Evolutionary conservation across 2,888 invertebrate species (phyloP).

Genomic region (Torymus aiolomorphi): DNA sequence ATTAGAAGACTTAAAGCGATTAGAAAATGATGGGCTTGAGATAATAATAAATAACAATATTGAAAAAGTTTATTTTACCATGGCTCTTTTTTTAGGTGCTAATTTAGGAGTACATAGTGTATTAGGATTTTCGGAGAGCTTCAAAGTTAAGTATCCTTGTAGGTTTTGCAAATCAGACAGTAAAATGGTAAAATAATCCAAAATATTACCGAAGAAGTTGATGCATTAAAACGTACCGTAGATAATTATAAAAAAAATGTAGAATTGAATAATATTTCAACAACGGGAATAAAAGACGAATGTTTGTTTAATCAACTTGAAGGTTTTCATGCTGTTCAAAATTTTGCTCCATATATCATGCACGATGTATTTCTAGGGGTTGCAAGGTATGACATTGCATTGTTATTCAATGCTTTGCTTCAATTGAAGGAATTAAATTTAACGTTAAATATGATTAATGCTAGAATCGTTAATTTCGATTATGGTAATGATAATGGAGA

Average conservation of each 20-base stretch:
- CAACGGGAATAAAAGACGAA: neutral
- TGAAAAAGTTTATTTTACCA: no score
- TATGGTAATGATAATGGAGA: neutral
- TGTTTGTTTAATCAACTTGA: neutral
- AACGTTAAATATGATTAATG: neutral
- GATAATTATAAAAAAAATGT: neutral
- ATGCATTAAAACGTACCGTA: neutral
- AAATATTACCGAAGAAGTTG: neutral
- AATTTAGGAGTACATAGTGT: no score
- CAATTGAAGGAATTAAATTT: no score
- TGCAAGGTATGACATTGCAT: neutral
- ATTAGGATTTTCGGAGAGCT: neutral
- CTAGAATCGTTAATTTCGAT: neutral
- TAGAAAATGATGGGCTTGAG: no score
- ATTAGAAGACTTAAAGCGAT: no score
- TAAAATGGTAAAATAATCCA: neutral
- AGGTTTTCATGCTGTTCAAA: neutral
- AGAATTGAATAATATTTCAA: neutral
- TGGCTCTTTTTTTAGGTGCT: no score
- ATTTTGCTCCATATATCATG: neutral
- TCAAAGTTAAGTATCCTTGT: neutral
- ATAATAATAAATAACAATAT: no score
- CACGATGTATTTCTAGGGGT: neutral
- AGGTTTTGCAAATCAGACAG: neutral
- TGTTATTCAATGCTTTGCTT: slow-evolving; percentile 1